A percentile compares a stretch with the other conserved stretches of the same genome.
Evolutionary conservation across 2,888 invertebrate genomes (phyloP).

Genomic region (Tetrapedia diversipes): DNA sequence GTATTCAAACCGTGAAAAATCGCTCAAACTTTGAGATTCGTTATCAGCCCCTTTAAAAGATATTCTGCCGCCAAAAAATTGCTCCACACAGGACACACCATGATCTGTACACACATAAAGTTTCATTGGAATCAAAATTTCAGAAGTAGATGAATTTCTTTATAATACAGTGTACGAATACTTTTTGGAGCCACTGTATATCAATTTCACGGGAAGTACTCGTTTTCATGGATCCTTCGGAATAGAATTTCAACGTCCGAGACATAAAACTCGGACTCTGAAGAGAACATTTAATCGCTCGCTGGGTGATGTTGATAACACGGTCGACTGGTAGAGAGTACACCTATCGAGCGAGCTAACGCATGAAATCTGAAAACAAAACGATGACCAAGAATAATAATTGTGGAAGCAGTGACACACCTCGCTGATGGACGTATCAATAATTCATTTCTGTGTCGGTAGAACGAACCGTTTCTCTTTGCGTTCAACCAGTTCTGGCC

Average conservation of each 20-base stretch:
- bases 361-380: background rate
- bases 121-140: too few relatives aligned
- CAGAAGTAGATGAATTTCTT: too few relatives aligned
- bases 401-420: conserved; percentile 13
- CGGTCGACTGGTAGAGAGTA: conserved; percentile 6
- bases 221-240: background rate
- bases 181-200: too few relatives aligned
- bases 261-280: too few relatives aligned
- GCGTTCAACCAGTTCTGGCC: conserved; percentile 12
- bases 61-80: too few relatives aligned
- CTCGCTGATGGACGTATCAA: background rate
- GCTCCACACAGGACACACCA: too few relatives aligned
- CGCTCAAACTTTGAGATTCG: too few relatives aligned
- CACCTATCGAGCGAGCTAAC: background rate
- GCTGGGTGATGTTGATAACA: background rate
- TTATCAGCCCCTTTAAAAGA: too few relatives aligned
- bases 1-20: too few relatives aligned
- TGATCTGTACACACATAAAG: too few relatives aligned
- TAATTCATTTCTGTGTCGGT: conserved; percentile 25
- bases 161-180: too few relatives aligned
- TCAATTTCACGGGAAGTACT: too few relatives aligned
- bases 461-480: conserved; percentile 12
- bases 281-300: background rate
- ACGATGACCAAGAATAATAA: background rate
- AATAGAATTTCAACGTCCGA: background rate